phyloP scores from a whole-genome alignment of 2,888 invertebrate species.

The Platycheirus rosarum region DNA sequence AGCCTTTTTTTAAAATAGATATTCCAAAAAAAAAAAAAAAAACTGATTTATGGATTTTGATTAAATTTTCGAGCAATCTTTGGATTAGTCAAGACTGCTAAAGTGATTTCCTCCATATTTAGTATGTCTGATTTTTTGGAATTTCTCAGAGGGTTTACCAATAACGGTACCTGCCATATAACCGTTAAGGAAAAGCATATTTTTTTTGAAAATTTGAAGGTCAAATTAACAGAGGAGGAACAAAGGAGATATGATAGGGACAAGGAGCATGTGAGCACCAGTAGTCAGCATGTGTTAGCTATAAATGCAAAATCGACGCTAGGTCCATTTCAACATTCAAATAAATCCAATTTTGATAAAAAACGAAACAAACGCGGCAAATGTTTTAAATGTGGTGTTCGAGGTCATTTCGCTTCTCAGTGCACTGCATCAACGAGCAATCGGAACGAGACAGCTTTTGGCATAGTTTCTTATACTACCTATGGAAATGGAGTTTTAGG shows the following conservation, averaged over 20 bases:
- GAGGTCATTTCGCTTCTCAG: conserved; percentile 5
- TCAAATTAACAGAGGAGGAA: conserved; percentile 6
- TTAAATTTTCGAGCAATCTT: too few species aligned
- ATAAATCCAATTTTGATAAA: background rate
- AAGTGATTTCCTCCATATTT: too few species aligned
- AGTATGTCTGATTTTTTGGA: too few species aligned
- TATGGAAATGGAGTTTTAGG: conserved; percentile 2
- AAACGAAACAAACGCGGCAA: conserved; percentile 3
- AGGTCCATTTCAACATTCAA: too few species aligned
- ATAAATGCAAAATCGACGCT: background rate
- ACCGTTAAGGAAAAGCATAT: too few species aligned
- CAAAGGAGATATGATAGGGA: conserved; percentile 7
- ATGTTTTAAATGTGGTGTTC: conserved; percentile 13
- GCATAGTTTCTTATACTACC: conserved; percentile 3
- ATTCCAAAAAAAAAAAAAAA: too few species aligned
- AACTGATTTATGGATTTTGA: too few species aligned
- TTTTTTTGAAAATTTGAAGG: too few species aligned
- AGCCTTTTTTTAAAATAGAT: too few species aligned
- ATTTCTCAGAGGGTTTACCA: too few species aligned
- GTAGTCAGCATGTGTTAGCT: conserved; percentile 12
- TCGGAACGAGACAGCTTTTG: background rate
- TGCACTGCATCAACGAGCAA: background rate
- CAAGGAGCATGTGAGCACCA: background rate
- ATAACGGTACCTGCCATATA: too few species aligned
- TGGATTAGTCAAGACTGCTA: too few species aligned